Percentiles rank a stretch among this genome's conserved stretches.
Conservation (phyloP, 2,797 vertebrate species). For the Enteromius paludinosus region DNA sequence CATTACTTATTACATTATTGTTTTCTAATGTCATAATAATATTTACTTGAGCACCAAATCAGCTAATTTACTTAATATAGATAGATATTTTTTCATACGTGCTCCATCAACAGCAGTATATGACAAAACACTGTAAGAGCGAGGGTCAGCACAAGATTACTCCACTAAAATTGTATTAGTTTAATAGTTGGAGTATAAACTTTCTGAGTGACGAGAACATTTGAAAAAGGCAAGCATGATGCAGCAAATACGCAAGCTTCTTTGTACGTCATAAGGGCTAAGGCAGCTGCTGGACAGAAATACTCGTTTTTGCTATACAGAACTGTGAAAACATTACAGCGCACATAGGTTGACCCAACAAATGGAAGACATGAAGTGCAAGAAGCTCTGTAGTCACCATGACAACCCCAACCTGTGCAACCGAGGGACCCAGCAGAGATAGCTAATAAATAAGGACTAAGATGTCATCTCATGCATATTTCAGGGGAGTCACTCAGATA, state of each 20-base stretch:
- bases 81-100: not conserved
- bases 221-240: not conserved
- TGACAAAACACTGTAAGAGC: not conserved
- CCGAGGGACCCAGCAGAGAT: conserved; percentile 57
- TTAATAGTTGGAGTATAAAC: not conserved
- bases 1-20: too few species aligned
- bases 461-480: conserved; percentile 63
- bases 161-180: not conserved
- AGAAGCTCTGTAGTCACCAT: conserved; percentile 65
- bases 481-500: conserved; percentile 15
- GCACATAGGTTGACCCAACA: conserved; percentile 48
- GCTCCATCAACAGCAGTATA: not conserved
- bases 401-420: conserved; percentile 68
- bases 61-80: not conserved
- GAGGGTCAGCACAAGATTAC: not conserved
- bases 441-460: conserved; percentile 62
- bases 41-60: not conserved
- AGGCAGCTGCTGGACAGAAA: not conserved
- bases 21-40: not conserved
- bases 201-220: not conserved
- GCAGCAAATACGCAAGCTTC: not conserved
- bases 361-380: conserved; percentile 28
- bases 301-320: not conserved
- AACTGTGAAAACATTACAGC: conserved; percentile 35
- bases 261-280: not conserved